Evolutionary conservation across 2,888 invertebrate species (phyloP).

Genomic region (Catocala fraxini): DNA sequence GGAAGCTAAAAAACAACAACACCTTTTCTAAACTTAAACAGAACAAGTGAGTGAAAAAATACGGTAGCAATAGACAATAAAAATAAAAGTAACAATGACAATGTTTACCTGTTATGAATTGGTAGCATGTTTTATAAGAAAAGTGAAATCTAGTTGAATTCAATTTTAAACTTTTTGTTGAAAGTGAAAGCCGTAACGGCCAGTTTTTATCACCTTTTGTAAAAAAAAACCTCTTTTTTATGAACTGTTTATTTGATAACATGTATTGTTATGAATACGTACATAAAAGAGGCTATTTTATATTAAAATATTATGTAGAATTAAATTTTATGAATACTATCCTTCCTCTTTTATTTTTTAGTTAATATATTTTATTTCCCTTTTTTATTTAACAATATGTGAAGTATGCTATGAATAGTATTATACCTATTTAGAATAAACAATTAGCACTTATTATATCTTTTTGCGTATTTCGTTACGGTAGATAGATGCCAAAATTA

Average conservation of each 20-base stretch:
- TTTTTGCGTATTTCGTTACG: no score
- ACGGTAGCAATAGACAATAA: slow-evolving; percentile 55
- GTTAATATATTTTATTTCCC: no score
- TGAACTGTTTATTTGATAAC: slow-evolving; percentile 34
- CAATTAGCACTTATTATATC: no score
- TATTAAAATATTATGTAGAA: neutral
- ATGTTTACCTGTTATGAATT: slow-evolving; percentile 65
- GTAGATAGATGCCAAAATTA: no score
- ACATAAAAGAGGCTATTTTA: slow-evolving; percentile 1
- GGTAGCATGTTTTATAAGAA: slow-evolving; percentile 63
- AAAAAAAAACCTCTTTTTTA: slow-evolving; percentile 40
- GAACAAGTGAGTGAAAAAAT: slow-evolving; percentile 40
- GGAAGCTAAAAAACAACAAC: slow-evolving; percentile 32
- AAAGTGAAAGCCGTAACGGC: slow-evolving; percentile 72
- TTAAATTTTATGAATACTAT: neutral
- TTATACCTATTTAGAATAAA: no score
- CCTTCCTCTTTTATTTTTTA: no score
- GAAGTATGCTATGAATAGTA: no score
- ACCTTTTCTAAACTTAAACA: slow-evolving; percentile 36
- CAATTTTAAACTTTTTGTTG: slow-evolving; percentile 66
- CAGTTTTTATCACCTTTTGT: slow-evolving; percentile 49
- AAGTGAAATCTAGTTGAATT: slow-evolving; percentile 68
- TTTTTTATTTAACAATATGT: no score
- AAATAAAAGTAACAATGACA: slow-evolving; percentile 50
- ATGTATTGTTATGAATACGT: slow-evolving; percentile 13